phyloP scores from a whole-genome alignment of 2,888 invertebrate species.

The Alviniconcha strummeri region DNA sequence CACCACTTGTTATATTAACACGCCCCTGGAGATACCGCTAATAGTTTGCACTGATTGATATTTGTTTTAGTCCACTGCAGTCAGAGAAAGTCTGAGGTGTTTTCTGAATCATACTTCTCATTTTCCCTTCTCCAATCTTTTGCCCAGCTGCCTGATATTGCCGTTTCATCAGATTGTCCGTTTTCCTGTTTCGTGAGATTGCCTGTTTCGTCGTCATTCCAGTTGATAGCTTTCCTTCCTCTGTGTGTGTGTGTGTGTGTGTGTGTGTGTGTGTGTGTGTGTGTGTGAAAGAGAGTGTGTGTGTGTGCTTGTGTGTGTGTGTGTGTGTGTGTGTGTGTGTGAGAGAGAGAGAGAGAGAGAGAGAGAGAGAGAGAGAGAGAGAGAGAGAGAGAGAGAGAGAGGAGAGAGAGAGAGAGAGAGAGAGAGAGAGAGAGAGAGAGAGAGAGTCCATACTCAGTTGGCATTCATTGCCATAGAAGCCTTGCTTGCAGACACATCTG shows the following conservation, averaged over 20 bases:
- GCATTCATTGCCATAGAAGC: neutral
- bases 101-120: neutral
- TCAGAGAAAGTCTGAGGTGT: neutral
- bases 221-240: neutral
- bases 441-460: neutral
- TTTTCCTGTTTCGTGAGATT: neutral
- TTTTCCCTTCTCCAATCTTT: no score
- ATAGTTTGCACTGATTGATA: no score
- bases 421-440: neutral
- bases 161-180: neutral
- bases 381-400: neutral
- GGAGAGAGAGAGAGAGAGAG: neutral
- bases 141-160: no score
- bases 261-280: neutral
- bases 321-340: neutral
- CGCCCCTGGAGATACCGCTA: no score
- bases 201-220: neutral
- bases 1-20: no score
- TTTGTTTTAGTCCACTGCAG: neutral
- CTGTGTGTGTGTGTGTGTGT: neutral
- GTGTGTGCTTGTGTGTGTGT: neutral
- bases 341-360: neutral
- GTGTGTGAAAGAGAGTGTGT: neutral
- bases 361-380: conserved; percentile 1
- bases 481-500: neutral